phyloP scores from a whole-genome alignment of 2,113 vertebrate genomes.

The Orcinus orca region DNA sequence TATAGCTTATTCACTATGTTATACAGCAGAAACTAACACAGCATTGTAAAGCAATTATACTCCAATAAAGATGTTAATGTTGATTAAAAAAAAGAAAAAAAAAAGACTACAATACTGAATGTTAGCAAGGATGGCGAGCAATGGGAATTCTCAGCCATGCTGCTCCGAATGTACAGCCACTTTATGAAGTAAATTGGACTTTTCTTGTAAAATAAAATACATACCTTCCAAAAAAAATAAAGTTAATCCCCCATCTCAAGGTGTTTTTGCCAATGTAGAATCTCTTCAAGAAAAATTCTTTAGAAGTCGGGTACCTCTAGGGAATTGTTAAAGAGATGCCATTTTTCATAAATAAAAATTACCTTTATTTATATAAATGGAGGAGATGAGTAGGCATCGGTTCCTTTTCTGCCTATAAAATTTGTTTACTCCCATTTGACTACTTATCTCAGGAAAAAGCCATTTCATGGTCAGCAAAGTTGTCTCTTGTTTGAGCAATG shows the following conservation, averaged over 20 bases:
- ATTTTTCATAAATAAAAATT: neutral
- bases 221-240: neutral
- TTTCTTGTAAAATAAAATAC: neutral
- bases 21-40: too few relatives aligned
- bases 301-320: neutral
- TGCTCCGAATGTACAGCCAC: neutral
- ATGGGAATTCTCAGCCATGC: neutral
- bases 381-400: neutral
- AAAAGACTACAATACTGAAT: neutral
- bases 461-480: neutral
- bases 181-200: neutral
- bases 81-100: too few relatives aligned
- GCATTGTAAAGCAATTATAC: too few relatives aligned
- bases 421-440: neutral
- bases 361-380: neutral
- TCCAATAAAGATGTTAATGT: too few relatives aligned
- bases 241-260: neutral
- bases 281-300: neutral
- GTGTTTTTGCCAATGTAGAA: neutral
- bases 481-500: neutral
- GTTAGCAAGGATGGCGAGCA: neutral
- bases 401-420: neutral
- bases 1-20: too few relatives aligned
- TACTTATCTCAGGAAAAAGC: neutral
- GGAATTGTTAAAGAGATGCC: neutral